Conservation (phyloP, 2,113 vertebrate species). For the Oxyruncus cristatus region DNA sequence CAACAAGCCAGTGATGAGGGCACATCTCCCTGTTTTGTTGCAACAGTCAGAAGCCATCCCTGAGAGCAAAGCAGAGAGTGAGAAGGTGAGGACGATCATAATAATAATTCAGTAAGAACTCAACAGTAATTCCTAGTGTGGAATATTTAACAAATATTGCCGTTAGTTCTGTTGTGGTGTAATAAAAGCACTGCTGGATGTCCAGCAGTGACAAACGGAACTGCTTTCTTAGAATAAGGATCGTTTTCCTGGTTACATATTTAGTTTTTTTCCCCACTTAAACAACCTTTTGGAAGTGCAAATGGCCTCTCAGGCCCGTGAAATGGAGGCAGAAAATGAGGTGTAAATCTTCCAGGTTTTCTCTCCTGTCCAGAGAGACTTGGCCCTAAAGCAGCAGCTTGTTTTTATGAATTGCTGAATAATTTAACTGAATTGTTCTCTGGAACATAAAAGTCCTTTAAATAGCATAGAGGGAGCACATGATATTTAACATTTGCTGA, state of each 20-base stretch:
- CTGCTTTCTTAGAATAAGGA: not conserved
- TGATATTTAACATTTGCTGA: constrained; percentile 63
- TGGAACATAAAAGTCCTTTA: constrained; percentile 55
- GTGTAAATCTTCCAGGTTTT: not conserved
- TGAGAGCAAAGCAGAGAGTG: constrained; percentile 48
- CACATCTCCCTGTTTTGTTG: constrained; percentile 84
- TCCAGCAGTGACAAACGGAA: not conserved
- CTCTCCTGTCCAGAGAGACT: not conserved
- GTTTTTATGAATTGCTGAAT: constrained; percentile 47
- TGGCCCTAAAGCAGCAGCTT: constrained; percentile 18
- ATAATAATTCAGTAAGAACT: too few species aligned
- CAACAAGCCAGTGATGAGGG: constrained; percentile 79
- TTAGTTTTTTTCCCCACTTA: not conserved
- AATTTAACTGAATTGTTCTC: constrained; percentile 50
- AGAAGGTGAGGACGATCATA: constrained; percentile 78
- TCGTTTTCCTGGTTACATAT: not conserved
- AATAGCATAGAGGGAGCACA: constrained; percentile 45
- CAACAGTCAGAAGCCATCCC: constrained; percentile 71
- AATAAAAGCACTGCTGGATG: not conserved
- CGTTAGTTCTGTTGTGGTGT: not conserved
- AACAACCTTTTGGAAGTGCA: not conserved
- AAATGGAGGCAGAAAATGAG: not conserved
- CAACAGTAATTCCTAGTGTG: accelerated
- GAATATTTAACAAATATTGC: not conserved
- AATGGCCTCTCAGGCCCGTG: not conserved